Evolutionary conservation across 2,888 invertebrate species (phyloP).

Genomic region (Sinodicranocentrus sp.): DNA sequence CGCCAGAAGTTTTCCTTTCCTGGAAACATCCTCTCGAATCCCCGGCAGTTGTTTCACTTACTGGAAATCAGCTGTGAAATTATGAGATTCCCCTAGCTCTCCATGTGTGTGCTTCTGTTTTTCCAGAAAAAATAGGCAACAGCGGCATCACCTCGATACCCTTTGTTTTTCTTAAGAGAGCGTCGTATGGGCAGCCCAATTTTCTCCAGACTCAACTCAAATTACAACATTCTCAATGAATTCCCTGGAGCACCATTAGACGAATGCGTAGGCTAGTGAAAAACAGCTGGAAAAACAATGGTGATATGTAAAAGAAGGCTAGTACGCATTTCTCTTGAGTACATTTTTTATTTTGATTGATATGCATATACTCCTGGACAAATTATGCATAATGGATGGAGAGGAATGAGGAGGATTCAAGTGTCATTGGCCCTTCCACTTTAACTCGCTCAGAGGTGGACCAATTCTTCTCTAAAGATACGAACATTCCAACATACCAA

Average conservation of each 20-base stretch:
- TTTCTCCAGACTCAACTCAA: conserved; percentile 33
- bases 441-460: too few relatives aligned
- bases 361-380: conserved; percentile 56
- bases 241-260: conserved; percentile 55
- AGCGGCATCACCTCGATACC: too few relatives aligned
- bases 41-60: too few relatives aligned
- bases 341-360: conserved; percentile 57
- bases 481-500: too few relatives aligned
- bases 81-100: too few relatives aligned
- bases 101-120: too few relatives aligned
- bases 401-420: conserved; percentile 22
- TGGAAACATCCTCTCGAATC: too few relatives aligned
- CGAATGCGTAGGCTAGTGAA: conserved; percentile 13
- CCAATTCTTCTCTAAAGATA: too few relatives aligned
- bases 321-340: conserved; percentile 21
- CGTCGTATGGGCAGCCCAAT: too few relatives aligned
- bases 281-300: background rate
- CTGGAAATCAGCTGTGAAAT: background rate
- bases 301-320: too few relatives aligned
- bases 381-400: conserved; percentile 58
- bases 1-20: background rate
- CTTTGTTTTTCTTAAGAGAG: too few relatives aligned
- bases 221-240: conserved; percentile 61
- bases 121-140: too few relatives aligned
- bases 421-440: conserved; percentile 47